These are phyloP conservation scores for Mico argentatus DNA, from an alignment of 2,797 vertebrate genomes.

Conservation along the genomic window DNA sequence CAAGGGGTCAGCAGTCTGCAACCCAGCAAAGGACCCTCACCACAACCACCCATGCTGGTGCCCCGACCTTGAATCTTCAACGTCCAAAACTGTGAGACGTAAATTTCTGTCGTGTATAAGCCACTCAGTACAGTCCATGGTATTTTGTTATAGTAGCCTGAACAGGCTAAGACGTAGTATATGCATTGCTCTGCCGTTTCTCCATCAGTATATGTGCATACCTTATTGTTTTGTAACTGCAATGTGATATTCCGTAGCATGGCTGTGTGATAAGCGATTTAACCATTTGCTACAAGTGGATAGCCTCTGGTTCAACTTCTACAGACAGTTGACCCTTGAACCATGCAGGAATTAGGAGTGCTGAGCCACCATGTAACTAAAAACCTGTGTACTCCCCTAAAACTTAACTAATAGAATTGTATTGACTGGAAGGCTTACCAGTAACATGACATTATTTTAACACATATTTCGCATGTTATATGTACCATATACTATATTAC, in stretches of 20 bases:
- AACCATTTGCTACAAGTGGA: not conserved
- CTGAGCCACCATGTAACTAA: not conserved
- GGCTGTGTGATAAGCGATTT: not conserved
- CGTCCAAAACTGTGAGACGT: not conserved
- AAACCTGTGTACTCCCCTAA: not conserved
- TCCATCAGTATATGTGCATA: not conserved
- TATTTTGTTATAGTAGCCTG: not conserved
- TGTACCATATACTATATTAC: not conserved
- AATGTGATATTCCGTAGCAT: not conserved
- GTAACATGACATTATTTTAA: not conserved
- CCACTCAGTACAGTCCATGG: not conserved
- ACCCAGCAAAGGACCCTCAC: not conserved
- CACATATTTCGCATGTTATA: not conserved
- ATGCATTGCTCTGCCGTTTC: not conserved
- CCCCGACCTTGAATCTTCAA: not conserved
- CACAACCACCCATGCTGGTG: no score
- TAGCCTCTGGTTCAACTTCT: not conserved
- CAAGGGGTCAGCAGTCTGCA: not conserved
- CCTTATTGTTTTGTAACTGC: not conserved
- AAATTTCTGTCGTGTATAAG: not conserved
- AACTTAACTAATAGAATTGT: not conserved
- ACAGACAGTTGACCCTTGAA: not conserved
- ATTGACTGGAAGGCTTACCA: not conserved
- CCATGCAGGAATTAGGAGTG: not conserved
- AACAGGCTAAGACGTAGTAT: not conserved